phyloP scores from a whole-genome alignment of 1,140 invertebrate genomes.

The Brachionus asplanchnoidis region DNA sequence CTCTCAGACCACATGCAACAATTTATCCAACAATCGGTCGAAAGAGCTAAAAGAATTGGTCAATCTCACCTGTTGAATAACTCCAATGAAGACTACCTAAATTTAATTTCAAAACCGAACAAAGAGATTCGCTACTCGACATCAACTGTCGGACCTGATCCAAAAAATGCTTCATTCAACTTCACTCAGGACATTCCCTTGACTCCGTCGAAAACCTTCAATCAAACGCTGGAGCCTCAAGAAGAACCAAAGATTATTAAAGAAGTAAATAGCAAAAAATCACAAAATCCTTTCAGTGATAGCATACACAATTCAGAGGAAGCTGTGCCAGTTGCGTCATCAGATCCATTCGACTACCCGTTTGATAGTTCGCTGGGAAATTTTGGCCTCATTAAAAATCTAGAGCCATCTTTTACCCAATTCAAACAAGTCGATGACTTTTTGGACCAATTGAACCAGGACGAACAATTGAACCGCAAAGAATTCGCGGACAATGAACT shows the following conservation, averaged over 20 bases:
- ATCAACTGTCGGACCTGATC: not conserved
- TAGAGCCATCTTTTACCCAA: not conserved
- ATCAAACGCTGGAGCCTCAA: not conserved
- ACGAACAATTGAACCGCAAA: constrained; percentile 6
- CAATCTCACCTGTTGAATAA: constrained; percentile 5
- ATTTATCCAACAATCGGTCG: constrained; percentile 10
- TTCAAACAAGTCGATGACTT: constrained; percentile 1
- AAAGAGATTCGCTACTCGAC: not conserved
- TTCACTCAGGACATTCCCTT: not conserved
- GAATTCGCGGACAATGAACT: constrained; percentile 28
- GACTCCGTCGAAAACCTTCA: not conserved
- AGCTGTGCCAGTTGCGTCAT: not conserved
- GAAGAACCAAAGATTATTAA: not conserved
- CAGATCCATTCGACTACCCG: not conserved
- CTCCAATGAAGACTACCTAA: not conserved
- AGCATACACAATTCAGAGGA: not conserved
- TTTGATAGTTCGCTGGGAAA: not conserved
- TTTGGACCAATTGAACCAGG: not conserved
- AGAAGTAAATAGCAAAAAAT: not conserved
- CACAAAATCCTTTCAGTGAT: not conserved
- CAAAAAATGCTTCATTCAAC: not conserved
- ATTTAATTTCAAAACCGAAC: not conserved
- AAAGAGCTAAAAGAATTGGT: constrained; percentile 13
- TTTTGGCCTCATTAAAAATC: not conserved
- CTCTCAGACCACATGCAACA: not conserved